These are phyloP conservation scores for Nyleta sp. DNA, from an alignment of 2,888 invertebrate species.

Conservation along the genomic window DNA sequence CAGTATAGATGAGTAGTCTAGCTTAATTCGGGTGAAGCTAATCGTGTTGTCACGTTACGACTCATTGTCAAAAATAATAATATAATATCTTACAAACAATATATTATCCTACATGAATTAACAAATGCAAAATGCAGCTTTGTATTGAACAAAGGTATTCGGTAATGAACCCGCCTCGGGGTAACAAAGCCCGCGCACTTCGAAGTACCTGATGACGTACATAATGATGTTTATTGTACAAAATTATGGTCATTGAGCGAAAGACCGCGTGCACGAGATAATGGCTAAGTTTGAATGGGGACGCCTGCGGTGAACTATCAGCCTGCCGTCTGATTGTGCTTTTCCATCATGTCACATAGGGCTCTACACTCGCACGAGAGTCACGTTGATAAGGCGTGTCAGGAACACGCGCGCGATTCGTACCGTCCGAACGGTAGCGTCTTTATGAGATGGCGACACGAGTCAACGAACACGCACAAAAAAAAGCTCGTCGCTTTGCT, in stretches of 20 bases:
- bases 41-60: too few relatives aligned
- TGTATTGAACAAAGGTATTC: constrained; percentile 1
- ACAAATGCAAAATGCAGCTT: neutral
- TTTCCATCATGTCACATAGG: constrained; percentile 47
- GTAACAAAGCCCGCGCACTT: constrained; percentile 7
- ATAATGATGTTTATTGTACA: constrained; percentile 51
- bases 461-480: constrained; percentile 28
- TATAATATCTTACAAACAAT: too few relatives aligned
- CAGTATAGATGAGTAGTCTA: too few relatives aligned
- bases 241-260: constrained; percentile 54
- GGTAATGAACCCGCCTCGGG: constrained; percentile 11
- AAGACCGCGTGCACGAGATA: constrained; percentile 40
- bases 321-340: constrained; percentile 59
- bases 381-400: constrained; percentile 35
- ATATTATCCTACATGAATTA: too few relatives aligned
- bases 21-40: too few relatives aligned
- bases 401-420: constrained; percentile 25
- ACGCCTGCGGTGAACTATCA: constrained; percentile 51
- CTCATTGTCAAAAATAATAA: too few relatives aligned
- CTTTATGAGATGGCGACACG: constrained; percentile 27
- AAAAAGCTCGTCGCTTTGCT: neutral
- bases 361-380: constrained; percentile 17
- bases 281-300: constrained; percentile 45
- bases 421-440: constrained; percentile 21
- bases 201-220: constrained; percentile 20